Percentiles rank a stretch among this genome's conserved stretches.
These are phyloP conservation scores for Biston betularia DNA, from an alignment of 2,888 invertebrate species.

Conservation along the genomic window DNA sequence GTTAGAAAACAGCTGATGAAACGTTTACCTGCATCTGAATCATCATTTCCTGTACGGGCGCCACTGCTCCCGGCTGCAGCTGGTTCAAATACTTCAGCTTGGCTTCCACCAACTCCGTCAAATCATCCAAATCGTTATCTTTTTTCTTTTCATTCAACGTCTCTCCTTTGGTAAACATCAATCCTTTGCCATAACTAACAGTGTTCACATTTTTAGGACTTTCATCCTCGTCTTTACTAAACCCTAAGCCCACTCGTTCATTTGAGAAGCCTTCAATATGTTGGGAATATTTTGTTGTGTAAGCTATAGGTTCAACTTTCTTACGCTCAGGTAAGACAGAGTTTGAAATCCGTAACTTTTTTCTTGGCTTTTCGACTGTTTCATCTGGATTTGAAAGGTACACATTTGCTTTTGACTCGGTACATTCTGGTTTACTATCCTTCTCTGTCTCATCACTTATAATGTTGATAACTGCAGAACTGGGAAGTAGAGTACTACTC, in stretches of 20 bases:
- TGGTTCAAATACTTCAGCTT: constrained; percentile 84
- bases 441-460: constrained; percentile 56
- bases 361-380: constrained; percentile 62
- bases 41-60: constrained; percentile 85
- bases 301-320: constrained; percentile 63
- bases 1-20: not conserved
- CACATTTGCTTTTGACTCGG: constrained; percentile 72
- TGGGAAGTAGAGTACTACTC: constrained; percentile 59
- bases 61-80: constrained; percentile 72
- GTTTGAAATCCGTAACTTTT: constrained; percentile 78
- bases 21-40: constrained; percentile 85
- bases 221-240: constrained; percentile 62
- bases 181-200: constrained; percentile 74
- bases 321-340: constrained; percentile 74
- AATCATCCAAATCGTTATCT: constrained; percentile 70
- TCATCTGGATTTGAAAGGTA: constrained; percentile 67
- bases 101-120: constrained; percentile 76
- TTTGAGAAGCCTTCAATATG: constrained; percentile 76
- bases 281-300: constrained; percentile 80
- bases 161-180: constrained; percentile 84
- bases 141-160: constrained; percentile 74
- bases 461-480: constrained; percentile 55
- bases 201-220: constrained; percentile 67
- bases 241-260: constrained; percentile 82
- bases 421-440: constrained; percentile 48